A percentile compares a stretch with the other conserved stretches of the same genome.
These are phyloP conservation scores for human (Homo sapiens) DNA, from an alignment of 2,113 vertebrate genomes.

Conservation along the genomic window DNA sequence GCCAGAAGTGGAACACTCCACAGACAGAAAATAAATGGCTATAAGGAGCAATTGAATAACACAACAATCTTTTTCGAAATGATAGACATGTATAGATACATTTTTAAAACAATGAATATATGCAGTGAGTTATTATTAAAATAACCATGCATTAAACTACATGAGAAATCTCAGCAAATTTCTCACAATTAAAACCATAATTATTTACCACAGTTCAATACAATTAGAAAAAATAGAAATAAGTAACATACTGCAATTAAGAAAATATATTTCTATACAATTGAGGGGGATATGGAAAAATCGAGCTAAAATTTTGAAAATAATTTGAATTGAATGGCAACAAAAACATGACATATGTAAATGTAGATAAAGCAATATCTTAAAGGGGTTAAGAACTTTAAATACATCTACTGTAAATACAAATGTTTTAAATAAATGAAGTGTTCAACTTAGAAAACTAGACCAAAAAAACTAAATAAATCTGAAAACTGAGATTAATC, in stretches of 20 bases:
- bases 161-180: neutral
- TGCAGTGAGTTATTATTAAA: neutral
- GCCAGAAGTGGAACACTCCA: neutral
- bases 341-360: neutral
- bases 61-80: neutral
- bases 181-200: neutral
- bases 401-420: neutral
- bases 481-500: neutral
- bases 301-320: neutral
- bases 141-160: neutral
- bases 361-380: neutral
- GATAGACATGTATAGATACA: neutral
- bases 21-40: neutral
- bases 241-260: neutral
- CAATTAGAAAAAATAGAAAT: constrained; percentile 2
- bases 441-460: neutral
- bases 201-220: neutral
- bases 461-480: neutral
- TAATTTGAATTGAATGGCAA: neutral
- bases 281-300: neutral
- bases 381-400: neutral
- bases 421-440: neutral
- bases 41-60: neutral
- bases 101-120: neutral
- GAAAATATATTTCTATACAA: neutral